Base-by-base conservation (phyloP, 2,888 invertebrate genomes). In the Latrodectus elegans region DNA sequence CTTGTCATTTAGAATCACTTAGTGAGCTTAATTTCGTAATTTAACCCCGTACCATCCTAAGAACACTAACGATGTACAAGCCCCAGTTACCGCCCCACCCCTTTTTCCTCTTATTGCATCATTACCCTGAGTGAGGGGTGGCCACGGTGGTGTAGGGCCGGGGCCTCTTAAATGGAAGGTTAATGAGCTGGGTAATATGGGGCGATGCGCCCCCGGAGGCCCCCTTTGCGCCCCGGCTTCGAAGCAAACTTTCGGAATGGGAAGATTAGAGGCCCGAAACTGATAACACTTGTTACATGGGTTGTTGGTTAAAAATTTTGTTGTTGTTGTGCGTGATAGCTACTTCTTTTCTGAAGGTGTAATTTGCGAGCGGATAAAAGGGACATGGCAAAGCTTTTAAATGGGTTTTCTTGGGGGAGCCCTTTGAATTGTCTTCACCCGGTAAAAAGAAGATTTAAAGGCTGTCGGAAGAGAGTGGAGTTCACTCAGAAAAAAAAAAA, bases 221-320 rank as follows among this genome's bases (percentile, higher is more conserved):
- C 53, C 64, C 64, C 51, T 53, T 52, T 71, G 51, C 26, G 67
- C 60, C 17, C 22, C 52, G 60, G 60, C 38, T 60, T 53, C n/a
- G 55, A 64, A 22, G 65, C 49, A 67, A 60, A 75, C 60, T 26
- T 71, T 60, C 22, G 72, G 79, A 38, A 64, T 60, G 72, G 22
- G 71, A 17, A 79, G 79, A 71, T 71, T 60, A 70, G 38, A 68
- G 22, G 38, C 11, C 71, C 17, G 60, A 71, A 82, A 82, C 82
- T 82, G 82, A 82, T 82, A 82, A 82, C 82, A 82, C 82, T 82
- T 82, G 82, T 82, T 82, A 82, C 82, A 60, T 82, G 82, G 74
- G 55, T 75, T 75, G 82, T 67, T 73, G 81, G 81, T 81, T 81
- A 74, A 81, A 75, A 82, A 75, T 82, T 64, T 75, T 65, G 51